Conservation (phyloP, 64 coral and sea anemone genomes). For the Actinia tenebrosa region DNA sequence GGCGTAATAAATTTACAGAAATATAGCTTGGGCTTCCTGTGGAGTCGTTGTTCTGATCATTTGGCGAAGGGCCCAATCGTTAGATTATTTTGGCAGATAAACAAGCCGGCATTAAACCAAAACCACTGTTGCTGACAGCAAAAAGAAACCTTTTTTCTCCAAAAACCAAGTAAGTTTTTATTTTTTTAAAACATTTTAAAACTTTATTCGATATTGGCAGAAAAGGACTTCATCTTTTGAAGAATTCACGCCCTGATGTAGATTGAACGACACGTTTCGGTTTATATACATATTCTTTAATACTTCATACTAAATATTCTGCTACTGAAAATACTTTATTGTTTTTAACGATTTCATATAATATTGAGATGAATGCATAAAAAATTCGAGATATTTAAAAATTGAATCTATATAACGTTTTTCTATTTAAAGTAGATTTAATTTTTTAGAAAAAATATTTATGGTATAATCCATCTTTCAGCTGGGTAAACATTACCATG, state of each 20-base stretch:
- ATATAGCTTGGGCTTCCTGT: not conserved
- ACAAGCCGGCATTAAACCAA: not conserved
- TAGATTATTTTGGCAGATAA: not conserved
- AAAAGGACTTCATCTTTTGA: no score
- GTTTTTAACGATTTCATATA: no score
- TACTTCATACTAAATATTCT: no score
- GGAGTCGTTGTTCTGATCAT: not conserved
- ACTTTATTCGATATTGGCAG: not conserved
- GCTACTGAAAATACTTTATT: no score
- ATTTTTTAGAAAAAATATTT: not conserved
- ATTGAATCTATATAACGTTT: not conserved
- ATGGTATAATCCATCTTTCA: not conserved
- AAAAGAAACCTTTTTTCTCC: not conserved
- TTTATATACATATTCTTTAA: no score
- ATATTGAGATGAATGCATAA: no score
- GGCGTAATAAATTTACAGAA: not conserved
- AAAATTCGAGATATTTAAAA: no score
- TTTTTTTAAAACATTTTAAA: not conserved
- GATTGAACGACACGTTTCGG: no score
- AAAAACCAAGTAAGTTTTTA: not conserved
- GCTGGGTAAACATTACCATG: not conserved
- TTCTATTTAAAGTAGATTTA: not conserved
- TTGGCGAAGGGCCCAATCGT: not conserved
- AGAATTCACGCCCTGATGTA: no score
- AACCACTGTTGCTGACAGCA: not conserved